Percentiles rank a stretch among this genome's conserved stretches.
These are phyloP conservation scores for Sceloporus tristichus DNA, from an alignment of 2,113 vertebrate species.

Conservation along the genomic window DNA sequence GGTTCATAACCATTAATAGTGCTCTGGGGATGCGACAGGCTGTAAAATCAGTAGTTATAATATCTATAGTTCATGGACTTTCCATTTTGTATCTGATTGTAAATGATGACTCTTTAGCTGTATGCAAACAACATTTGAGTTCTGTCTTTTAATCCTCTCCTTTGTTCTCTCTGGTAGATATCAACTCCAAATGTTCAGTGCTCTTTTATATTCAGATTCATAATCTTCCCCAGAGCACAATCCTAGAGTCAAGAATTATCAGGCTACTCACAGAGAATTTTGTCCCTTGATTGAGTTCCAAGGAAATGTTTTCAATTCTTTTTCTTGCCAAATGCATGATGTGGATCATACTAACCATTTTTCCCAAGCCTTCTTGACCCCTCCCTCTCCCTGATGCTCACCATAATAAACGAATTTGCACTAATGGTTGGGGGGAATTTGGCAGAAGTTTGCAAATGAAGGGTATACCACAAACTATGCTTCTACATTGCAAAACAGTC, in stretches of 20 bases:
- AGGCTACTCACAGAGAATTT: constrained; percentile 58
- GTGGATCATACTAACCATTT: constrained; percentile 60
- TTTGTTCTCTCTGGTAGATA: constrained; percentile 63
- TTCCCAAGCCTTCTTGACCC: constrained; percentile 74
- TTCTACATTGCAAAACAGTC: constrained; percentile 2
- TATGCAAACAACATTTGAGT: constrained; percentile 31
- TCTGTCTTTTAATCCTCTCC: not conserved
- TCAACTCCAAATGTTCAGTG: constrained; percentile 50
- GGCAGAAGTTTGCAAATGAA: constrained; percentile 55
- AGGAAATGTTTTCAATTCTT: constrained; percentile 69
- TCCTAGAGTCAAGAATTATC: constrained; percentile 59
- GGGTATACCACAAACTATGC: constrained; percentile 40
- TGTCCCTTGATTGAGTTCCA: constrained; percentile 73
- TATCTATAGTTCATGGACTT: constrained; percentile 26
- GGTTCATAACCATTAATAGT: not conserved
- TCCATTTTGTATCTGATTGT: constrained; percentile 10
- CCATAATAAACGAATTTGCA: constrained; percentile 61
- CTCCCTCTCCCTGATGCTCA: constrained; percentile 17
- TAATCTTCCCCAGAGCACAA: constrained; percentile 48
- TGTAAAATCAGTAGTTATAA: constrained; percentile 1
- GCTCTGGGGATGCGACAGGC: not conserved
- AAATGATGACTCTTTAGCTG: not conserved
- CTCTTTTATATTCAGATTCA: constrained; percentile 44
- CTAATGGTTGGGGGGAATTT: constrained; percentile 47
- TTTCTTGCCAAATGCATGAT: constrained; percentile 66